These are phyloP conservation scores for Tragelaphus buxtoni DNA, from an alignment of 2,113 vertebrate species.

Conservation along the genomic window DNA sequence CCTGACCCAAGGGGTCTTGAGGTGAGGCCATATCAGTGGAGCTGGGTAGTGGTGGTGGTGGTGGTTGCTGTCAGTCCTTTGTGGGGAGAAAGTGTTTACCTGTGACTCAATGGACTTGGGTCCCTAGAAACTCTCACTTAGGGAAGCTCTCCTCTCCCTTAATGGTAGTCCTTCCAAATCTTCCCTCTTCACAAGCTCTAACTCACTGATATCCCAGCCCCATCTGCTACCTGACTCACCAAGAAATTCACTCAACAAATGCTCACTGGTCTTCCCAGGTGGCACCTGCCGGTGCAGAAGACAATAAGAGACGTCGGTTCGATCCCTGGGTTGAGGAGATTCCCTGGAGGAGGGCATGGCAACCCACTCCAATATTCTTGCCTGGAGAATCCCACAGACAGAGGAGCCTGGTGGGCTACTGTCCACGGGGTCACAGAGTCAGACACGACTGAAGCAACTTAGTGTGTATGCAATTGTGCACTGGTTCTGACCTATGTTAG, in stretches of 20 bases:
- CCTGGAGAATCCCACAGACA: neutral
- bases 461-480: neutral
- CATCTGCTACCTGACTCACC: neutral
- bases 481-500: neutral
- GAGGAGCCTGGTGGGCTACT: neutral
- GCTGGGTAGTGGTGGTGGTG: neutral
- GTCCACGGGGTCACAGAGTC: neutral
- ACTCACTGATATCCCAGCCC: neutral
- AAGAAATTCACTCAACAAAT: neutral
- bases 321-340: neutral
- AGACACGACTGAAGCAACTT: neutral
- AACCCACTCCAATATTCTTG: neutral
- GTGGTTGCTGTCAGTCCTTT: neutral
- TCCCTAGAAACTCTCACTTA: neutral
- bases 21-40: neutral
- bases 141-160: neutral
- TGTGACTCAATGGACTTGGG: neutral
- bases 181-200: neutral
- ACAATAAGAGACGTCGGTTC: neutral
- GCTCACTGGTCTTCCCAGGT: neutral
- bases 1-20: neutral
- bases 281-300: neutral
- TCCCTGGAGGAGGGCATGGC: neutral
- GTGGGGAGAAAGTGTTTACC: neutral
- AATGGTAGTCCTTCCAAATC: neutral